These are phyloP conservation scores for Bursaphelenchus mucronatus DNA, from an alignment of 1,140 invertebrate species.

Conservation along the genomic window DNA sequence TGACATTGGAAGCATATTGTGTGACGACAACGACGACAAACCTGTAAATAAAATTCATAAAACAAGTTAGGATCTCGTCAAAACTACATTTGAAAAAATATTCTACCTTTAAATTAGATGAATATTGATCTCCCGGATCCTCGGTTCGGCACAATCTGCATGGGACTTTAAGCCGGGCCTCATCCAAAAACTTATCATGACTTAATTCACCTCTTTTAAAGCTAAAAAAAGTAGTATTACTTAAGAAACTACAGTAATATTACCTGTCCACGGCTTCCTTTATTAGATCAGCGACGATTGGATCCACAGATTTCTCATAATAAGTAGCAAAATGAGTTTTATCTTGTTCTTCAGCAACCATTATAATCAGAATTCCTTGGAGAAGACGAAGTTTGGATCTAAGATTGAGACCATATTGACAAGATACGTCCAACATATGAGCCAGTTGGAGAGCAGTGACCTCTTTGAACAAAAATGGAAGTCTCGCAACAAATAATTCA, in stretches of 20 bases:
- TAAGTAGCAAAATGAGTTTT: background rate
- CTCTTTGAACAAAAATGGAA: constrained; percentile 15
- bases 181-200: constrained; percentile 17
- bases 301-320: background rate
- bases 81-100: background rate
- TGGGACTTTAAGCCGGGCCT: constrained; percentile 29
- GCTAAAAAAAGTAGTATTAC: constrained; percentile 17
- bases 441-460: constrained; percentile 9
- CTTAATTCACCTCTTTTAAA: constrained; percentile 9
- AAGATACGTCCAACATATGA: constrained; percentile 15
- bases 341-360: background rate
- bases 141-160: constrained; percentile 28
- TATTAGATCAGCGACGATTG: constrained; percentile 9
- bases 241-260: background rate
- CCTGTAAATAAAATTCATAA: background rate
- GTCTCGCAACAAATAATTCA: constrained; percentile 25
- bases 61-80: background rate
- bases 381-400: constrained; percentile 27
- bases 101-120: background rate
- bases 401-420: constrained; percentile 19
- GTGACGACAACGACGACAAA: constrained; percentile 23
- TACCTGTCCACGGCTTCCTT: constrained; percentile 3
- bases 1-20: constrained; percentile 17
- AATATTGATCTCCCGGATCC: background rate
- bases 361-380: constrained; percentile 13